Evolutionary conservation across 2,797 vertebrate species (phyloP).

Genomic region (Propithecus deckenii): DNA sequence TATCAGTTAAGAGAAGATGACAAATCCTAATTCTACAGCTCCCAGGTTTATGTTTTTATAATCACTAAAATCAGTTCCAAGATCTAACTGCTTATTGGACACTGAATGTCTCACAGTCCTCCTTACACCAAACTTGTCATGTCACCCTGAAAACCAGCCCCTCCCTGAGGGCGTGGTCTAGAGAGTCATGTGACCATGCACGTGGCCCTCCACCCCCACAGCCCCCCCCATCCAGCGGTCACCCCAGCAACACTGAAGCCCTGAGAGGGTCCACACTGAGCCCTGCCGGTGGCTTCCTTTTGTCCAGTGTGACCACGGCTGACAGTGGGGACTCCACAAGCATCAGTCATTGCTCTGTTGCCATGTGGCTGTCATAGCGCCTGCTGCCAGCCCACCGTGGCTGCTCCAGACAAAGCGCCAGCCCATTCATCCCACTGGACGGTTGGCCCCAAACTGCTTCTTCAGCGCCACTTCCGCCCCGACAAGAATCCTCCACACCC

Average conservation of each 20-base stretch:
- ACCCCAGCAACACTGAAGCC: not conserved
- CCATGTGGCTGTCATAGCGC: not conserved
- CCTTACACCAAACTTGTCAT: not conserved
- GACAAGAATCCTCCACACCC: not conserved
- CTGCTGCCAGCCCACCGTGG: not conserved
- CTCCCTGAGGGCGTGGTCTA: not conserved
- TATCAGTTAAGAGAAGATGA: not conserved
- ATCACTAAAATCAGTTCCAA: not conserved
- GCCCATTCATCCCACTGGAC: not conserved
- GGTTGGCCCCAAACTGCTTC: not conserved
- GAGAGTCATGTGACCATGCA: not conserved
- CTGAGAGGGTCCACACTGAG: not conserved
- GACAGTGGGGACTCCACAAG: not conserved
- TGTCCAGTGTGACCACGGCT: not conserved
- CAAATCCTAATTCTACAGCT: not conserved
- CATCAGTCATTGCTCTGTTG: not conserved
- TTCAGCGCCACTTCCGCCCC: no score
- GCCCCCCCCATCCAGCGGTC: not conserved
- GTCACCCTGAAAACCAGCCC: not conserved
- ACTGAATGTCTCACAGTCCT: not conserved
- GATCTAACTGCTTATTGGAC: not conserved
- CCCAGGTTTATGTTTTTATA: not conserved
- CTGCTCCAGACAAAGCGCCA: not conserved
- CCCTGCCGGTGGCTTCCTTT: not conserved
- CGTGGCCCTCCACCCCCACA: not conserved